Evolutionary conservation across 2,888 invertebrate species (phyloP).

Genomic region (Mechanitis mazaeus): DNA sequence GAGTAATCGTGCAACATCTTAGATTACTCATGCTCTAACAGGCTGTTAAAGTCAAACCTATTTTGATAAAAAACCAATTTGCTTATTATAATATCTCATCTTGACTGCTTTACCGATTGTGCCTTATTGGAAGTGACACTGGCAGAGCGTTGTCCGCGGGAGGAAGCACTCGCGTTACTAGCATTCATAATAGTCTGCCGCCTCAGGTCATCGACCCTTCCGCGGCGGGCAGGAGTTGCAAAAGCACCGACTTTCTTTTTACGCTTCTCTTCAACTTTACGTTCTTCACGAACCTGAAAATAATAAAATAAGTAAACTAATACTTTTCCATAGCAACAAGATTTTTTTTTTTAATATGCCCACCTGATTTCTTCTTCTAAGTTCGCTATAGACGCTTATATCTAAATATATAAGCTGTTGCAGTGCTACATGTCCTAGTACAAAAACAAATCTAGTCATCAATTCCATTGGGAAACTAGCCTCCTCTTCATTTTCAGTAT

Average conservation of each 20-base stretch:
- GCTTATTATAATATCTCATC: too few relatives aligned
- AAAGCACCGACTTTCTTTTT: constrained; percentile 62
- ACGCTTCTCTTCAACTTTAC: constrained; percentile 63
- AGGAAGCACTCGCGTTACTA: constrained; percentile 66
- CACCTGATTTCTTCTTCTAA: constrained; percentile 74
- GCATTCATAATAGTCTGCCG: constrained; percentile 62
- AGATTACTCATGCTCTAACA: too few relatives aligned
- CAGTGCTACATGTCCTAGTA: constrained; percentile 86
- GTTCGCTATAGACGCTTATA: constrained; percentile 87
- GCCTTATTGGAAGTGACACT: constrained; percentile 56
- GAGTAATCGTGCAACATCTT: too few relatives aligned
- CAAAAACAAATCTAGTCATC: constrained; percentile 72
- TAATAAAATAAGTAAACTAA: too few relatives aligned
- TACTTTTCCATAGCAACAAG: too few relatives aligned
- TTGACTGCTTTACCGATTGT: constrained; percentile 42
- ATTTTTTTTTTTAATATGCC: constrained; percentile 8
- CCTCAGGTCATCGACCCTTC: constrained; percentile 53
- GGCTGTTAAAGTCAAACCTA: too few relatives aligned
- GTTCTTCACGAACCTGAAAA: constrained; percentile 63
- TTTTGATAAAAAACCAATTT: too few relatives aligned
- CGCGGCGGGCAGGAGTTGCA: constrained; percentile 58
- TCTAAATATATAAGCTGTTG: constrained; percentile 90
- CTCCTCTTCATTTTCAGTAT: constrained; percentile 52
- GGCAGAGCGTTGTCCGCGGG: constrained; percentile 55
- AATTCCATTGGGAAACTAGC: constrained; percentile 54